Evolutionary conservation across 2,797 vertebrate species (phyloP).

Genomic region (Hydrolagus colliei): DNA sequence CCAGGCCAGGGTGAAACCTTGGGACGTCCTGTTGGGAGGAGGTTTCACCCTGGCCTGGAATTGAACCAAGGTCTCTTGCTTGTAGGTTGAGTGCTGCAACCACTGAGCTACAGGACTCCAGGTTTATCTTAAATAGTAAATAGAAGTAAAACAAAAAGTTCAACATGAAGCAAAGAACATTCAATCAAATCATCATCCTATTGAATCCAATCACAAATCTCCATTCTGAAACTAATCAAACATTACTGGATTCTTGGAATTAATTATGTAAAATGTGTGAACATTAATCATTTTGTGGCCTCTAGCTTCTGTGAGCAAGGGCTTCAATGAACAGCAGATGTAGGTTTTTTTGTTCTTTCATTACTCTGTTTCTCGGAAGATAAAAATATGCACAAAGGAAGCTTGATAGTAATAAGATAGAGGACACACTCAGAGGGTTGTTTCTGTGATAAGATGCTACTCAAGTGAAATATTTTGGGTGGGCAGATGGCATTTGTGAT

Average conservation of each 20-base stretch:
- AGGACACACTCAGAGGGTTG: not conserved
- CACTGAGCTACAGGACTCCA: no score
- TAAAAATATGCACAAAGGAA: not conserved
- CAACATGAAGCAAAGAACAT: not conserved
- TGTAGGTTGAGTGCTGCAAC: no score
- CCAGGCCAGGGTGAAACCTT: no score
- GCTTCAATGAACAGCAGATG: not conserved
- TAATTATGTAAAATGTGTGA: not conserved
- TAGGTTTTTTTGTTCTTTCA: not conserved
- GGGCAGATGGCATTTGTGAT: not conserved
- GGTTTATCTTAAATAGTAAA: not conserved
- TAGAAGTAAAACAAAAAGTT: not conserved
- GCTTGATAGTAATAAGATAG: not conserved
- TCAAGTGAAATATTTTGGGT: not conserved
- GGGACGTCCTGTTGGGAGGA: no score
- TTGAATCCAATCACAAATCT: not conserved
- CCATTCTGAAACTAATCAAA: not conserved
- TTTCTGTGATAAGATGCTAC: not conserved
- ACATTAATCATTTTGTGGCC: not conserved
- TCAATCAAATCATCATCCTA: not conserved
- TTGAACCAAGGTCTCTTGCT: no score
- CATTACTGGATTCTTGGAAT: not conserved
- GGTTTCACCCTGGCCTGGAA: no score
- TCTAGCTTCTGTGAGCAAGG: not conserved
- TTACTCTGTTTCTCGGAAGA: not conserved